Evolutionary conservation across 2,113 vertebrate species (phyloP).

Genomic region (Theropithecus gelada): DNA sequence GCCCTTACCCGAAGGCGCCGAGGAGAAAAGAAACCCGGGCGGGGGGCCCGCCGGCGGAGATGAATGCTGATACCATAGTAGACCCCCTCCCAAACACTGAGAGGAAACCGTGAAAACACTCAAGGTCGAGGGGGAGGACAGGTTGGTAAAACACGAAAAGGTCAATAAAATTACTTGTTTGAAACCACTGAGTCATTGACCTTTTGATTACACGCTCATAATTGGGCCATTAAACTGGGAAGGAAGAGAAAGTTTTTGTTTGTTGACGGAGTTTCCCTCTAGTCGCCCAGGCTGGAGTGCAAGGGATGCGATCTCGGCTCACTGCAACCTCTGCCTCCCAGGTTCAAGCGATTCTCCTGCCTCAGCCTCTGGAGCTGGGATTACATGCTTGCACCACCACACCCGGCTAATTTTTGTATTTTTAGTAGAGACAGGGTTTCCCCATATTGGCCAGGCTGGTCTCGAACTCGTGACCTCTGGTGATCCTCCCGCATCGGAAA

Average conservation of each 20-base stretch:
- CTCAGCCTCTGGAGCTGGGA: no score
- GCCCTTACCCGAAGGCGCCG: constrained; percentile 51
- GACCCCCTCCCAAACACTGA: background rate
- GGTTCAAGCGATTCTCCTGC: no score
- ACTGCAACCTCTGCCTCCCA: no score
- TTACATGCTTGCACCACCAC: no score
- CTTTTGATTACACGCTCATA: background rate
- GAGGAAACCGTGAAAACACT: background rate
- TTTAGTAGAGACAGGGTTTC: no score
- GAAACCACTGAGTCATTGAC: constrained; percentile 34
- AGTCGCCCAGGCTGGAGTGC: no score
- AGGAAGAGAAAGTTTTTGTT: background rate
- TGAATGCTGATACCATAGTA: background rate
- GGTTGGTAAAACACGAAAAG: background rate
- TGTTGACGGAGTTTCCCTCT: no score
- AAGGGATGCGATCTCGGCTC: no score
- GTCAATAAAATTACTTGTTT: constrained; percentile 65
- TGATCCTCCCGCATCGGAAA: no score
- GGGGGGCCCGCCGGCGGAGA: constrained; percentile 55
- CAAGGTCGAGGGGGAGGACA: background rate
- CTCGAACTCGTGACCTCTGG: no score
- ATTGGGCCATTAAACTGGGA: background rate
- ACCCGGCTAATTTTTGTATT: no score
- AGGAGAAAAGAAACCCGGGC: constrained; percentile 66
- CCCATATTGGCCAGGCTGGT: no score